Evolutionary conservation across 2,888 invertebrate species (phyloP), one percentile per base, ranked within the genome.

Genomic region (Hydropsyche betteni): DNA sequence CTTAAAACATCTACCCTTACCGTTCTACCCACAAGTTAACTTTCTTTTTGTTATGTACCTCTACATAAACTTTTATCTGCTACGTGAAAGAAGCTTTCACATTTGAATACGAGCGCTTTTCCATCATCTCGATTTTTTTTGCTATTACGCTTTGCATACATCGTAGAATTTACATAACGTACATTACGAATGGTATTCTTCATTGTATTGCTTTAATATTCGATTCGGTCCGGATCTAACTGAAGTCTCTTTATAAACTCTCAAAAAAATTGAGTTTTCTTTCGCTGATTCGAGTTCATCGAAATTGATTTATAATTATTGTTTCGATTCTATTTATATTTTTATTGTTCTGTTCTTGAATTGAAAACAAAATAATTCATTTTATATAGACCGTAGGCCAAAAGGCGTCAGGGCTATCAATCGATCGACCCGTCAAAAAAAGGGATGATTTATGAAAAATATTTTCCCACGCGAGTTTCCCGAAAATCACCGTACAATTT

Each of bases 1-100:
- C 64, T 36, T 64, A 64, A 64, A 64, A 64, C 44, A 44, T 64
- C 34, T 64, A 64, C 64, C n/a, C 64, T 64, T 36, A 36, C 64
- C 36, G n/a, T 64, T 64, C 5, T 64, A 34, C 12, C 5, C 64
- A 36, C n/a, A 34, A 34, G n/a, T 12, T 36, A 64, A 64, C 64
- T 64, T 44, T 64, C 64, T 64, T 64, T 64, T 64, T 64, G 8
- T 64, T 64, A 12, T 34, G 12, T 64, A 33, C 44, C 44, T 64
- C n/a, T 64, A 34, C n/a, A 34, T 64, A 64, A 64, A 64, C 36
- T 64, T 64, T 64, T 64, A 64, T 64, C 36, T 12, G 8, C 64
- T 10, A 64, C 36, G 36, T 36, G 36, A 64, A 64, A 64, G 14
- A 64, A 36, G 64, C 64, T 64, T 36, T 64, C 64, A 34, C 36